Base-by-base conservation (phyloP, 2,888 invertebrate species). In the Agelastica alni region DNA sequence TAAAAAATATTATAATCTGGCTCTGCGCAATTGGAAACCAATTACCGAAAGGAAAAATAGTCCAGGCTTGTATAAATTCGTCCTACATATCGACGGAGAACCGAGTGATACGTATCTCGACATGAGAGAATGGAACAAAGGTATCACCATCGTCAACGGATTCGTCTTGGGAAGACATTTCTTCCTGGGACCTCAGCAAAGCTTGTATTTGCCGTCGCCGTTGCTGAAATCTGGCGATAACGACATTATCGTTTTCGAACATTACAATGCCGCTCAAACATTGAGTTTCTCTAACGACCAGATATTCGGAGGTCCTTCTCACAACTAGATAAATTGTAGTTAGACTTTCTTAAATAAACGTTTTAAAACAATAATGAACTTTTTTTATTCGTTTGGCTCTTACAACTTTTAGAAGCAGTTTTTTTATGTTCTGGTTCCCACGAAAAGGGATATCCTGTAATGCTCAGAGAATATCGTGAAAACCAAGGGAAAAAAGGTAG, bases 91-190 rank as follows among this genome's bases (percentile, higher is more conserved):
- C n/a, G 51, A 58, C 4, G 73, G 72, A 0, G 76, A 76, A 9
- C 81, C 86, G 0, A 70, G 79, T 28, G 93, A 94, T 69, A 93
- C 92, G 0, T 94, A 85, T 71, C 68, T 94, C 9, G 86, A 90
- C 67, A 84, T 91, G 63, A 78, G 81, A 36, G 84, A 84, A 10
- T 96, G 94, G 95, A 85, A 83, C 49, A 94, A 93, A 80, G 94
- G 94, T 1, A 82, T 88, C 53, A 85, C 89, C 0, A 89, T 90
- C 75, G 76, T 95, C 1, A 96, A 96, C 72, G 90, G 89, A 0
- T 84, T 89, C 68, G 92, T 93, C 71, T 79, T 96, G 14, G 94
- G 94, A 0, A 82, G 95, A 39, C 93, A 93, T 75, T 86, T 87
- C 0, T 70, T 80, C 1, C 79, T 83, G 17, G 94, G 94, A 0